These are phyloP conservation scores for Tricholaema leucomelas DNA, from an alignment of 2,113 vertebrate genomes.

Conservation along the genomic window DNA sequence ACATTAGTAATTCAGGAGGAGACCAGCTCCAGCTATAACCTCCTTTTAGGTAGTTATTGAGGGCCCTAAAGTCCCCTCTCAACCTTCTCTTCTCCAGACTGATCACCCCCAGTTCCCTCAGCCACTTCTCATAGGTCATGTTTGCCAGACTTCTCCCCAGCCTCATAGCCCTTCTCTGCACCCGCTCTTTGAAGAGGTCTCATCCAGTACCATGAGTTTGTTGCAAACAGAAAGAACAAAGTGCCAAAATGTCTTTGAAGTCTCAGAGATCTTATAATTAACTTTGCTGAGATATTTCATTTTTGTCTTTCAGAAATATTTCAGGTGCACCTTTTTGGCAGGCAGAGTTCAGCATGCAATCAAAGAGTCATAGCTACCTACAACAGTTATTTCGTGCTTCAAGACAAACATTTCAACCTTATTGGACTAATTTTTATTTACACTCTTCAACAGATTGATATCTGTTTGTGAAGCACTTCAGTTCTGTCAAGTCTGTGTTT, in stretches of 20 bases:
- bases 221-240: not conserved
- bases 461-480: conserved; percentile 16
- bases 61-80: no score
- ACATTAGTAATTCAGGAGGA: no score
- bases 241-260: not conserved
- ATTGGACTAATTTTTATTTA: not conserved
- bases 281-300: not conserved
- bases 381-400: not conserved
- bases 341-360: not conserved
- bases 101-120: no score
- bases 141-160: no score
- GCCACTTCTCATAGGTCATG: no score
- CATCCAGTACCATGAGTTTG: not conserved
- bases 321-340: not conserved
- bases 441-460: not conserved
- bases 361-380: not conserved
- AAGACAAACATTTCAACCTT: not conserved
- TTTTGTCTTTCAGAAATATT: not conserved
- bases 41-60: no score
- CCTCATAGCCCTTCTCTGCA: no score
- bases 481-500: not conserved
- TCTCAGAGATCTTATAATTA: not conserved
- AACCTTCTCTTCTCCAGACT: no score
- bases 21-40: no score
- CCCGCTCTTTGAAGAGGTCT: not conserved